Evolutionary conservation across 2,888 invertebrate species (phyloP), one percentile per base, ranked within the genome.

Genomic region (Tillus elongatus): DNA sequence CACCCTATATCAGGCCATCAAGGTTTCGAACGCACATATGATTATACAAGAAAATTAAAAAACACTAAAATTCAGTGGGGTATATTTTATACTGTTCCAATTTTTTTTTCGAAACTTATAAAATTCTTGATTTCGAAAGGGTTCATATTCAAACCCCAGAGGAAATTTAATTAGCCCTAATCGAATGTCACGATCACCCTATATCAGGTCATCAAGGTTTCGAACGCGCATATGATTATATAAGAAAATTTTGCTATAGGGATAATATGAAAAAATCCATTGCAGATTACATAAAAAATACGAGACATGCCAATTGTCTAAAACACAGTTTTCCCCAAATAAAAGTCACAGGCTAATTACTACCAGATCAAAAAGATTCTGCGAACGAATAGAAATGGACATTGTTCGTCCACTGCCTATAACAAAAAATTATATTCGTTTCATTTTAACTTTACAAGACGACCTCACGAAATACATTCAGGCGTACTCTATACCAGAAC

Each of bases 391-490:
- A 28, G 37, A 40, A 13, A 4, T 55, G 15, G 52, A 55, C 37
- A 46, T 55, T 14, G 48, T 53, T n/a, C 52, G 52, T 28, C 52
- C 52, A 2, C 32, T 54, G 15, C 46, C 48, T n/a, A 13, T 46
- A 9, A 51, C 46, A 1, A 40, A 46, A 36, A 19, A 42, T 24
- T 46, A 46, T 4, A 46, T 50, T 40, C 43, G 36, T 37, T 53
- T 40, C 31, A 40, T 49, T 12, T 11, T 51, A 13, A 52, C 47
- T 13, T 29, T 44, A 10, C 49, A 57, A 43, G 57, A 59, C 39
- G 53, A 55, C 39, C 35, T 58, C 14, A 56, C 57, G 1, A 58
- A 59, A 49, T 57, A 45, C 39, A 52, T 50, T 4, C 45, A 45
- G 35, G 54, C 56, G 3, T 37, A 47, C 31, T 42, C 57, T 2